Base-by-base conservation (phyloP, 2,113 vertebrate species). In the Stigmatopora nigra region DNA sequence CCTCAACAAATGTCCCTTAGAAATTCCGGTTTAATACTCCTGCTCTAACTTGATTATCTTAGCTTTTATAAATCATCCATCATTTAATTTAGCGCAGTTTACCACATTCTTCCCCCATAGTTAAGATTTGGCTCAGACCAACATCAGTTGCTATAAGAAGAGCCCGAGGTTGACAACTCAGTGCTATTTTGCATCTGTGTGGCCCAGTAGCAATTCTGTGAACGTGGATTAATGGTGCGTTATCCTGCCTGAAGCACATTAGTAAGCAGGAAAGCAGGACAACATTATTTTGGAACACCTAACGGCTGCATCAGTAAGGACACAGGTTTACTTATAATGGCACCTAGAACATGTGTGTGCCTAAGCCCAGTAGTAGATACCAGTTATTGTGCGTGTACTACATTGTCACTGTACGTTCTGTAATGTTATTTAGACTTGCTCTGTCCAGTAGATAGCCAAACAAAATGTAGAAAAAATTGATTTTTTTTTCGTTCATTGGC, bases 121-220 rank as follows among this genome's bases (percentile, higher is more conserved):
- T 61, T 69, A 68, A 73, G 64, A 55, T 72, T 72, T 73, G 60
- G 65, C 70, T 70, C 68, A 69, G 78, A 72, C 63, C 65, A 78
- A 71, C 70, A 76, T 78, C 75, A 80, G 80, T 64, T 59, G 73
- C 75, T 81, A 12, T 69, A 17, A 82, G 77, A 63, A 77, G 35
- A 25, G 80, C 85, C 80, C 71, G 47, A 48, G 77, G 83, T 72
- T 0, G 56, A 63, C 67, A 78, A 63, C 71, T 57, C 62, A 70
- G 65, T 61, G 20, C 77, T 77, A 75, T 57, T 80, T 78, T 67
- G 71, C 57, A 76, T 79, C 74, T 71, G 71, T 48, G 12, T 31
- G 48, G 44, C 63, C 19, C 49, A 45, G 70, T 3, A 2, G 36
- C 36, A 36, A 41, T 65, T 58, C 17, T 51, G 62, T 67, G 55